Evolutionary conservation across 2,113 vertebrate species (phyloP).

Genomic region (Rhodinocichla rosea): DNA sequence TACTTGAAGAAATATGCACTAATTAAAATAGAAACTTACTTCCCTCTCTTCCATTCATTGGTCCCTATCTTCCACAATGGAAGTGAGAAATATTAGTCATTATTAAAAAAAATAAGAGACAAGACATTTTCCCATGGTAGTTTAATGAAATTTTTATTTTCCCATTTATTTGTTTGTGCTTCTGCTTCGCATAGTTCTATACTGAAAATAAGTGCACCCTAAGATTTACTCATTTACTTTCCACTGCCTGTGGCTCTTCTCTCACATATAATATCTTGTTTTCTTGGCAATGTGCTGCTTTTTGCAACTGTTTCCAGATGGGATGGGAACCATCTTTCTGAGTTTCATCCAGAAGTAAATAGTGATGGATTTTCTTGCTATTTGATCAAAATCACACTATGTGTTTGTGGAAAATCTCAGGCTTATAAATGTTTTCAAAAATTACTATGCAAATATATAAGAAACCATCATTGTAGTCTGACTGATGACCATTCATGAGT

Average conservation of each 20-base stretch:
- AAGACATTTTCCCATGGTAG: background rate
- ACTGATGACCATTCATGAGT: background rate
- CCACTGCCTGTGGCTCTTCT: background rate
- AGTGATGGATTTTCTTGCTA: background rate
- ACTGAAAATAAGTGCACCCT: background rate
- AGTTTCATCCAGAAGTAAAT: background rate
- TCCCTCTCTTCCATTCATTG: background rate
- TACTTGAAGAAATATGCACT: background rate
- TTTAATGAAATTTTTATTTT: background rate
- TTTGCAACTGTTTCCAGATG: background rate
- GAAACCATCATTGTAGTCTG: background rate
- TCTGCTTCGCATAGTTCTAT: background rate
- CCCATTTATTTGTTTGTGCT: background rate
- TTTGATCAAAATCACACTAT: background rate
- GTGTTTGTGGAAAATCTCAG: background rate
- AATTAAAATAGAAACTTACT: background rate
- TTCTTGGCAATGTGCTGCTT: background rate
- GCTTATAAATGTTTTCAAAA: background rate
- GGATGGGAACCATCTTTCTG: background rate
- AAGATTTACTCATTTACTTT: background rate
- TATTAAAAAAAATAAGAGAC: background rate
- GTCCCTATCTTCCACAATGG: background rate
- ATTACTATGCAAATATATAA: background rate
- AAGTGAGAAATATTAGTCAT: background rate
- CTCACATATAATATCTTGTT: background rate